A percentile compares a stretch with the other conserved stretches of the same genome.
Conservation (phyloP, 2,888 invertebrate species). For the Strigamia crassipes region DNA sequence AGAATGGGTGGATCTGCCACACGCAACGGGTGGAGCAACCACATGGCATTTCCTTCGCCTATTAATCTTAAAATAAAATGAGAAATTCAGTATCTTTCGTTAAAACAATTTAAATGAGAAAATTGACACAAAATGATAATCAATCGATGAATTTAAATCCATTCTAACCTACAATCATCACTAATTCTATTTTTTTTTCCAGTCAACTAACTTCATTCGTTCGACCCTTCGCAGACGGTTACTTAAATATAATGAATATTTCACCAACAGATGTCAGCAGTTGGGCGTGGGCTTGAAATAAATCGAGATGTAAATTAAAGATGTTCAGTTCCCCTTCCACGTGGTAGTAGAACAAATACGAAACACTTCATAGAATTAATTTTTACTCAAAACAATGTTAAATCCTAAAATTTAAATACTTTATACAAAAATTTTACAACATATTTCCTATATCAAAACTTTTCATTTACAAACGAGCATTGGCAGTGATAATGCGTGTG, state of each 20-base stretch:
- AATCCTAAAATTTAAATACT: not conserved
- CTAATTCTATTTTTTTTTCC: not conserved
- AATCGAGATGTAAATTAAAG: not conserved
- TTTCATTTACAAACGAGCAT: slow-evolving; percentile 7
- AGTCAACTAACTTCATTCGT: not conserved
- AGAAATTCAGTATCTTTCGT: not conserved
- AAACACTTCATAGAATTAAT: too few relatives aligned
- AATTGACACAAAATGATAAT: not conserved
- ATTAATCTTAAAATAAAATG: not conserved
- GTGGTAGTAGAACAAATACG: not conserved
- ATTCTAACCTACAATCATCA: too few relatives aligned
- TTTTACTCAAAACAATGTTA: not conserved
- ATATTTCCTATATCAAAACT: slow-evolving; percentile 6
- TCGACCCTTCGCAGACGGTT: too few relatives aligned
- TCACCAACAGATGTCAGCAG: not conserved
- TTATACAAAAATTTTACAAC: not conserved
- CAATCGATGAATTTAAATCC: too few relatives aligned
- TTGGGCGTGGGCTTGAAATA: not conserved
- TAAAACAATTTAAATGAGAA: not conserved
- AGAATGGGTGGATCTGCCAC: not conserved
- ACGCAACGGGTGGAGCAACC: not conserved
- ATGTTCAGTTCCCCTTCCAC: too few relatives aligned
- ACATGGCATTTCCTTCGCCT: not conserved
- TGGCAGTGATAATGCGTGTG: not conserved
- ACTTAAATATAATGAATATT: not conserved